Base-by-base conservation (phyloP, 2,888 invertebrate genomes). In the Tiliacea aurago region DNA sequence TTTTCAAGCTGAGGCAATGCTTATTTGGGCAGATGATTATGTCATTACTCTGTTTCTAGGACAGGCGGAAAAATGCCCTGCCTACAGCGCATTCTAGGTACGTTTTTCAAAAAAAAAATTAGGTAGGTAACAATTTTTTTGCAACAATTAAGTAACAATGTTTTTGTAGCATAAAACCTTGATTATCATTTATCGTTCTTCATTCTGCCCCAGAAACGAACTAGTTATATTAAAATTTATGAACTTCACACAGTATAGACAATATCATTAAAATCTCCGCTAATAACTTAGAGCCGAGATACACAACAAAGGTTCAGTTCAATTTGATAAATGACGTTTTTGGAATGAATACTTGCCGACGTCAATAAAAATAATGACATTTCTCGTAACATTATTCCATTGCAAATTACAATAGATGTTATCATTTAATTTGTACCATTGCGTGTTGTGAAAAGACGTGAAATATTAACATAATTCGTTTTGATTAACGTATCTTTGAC, bases 381-480 rank as follows among this genome's bases (percentile, higher is more conserved):
- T 67, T 59, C 20, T 66, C 45, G 41, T 49, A 75, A 7, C 11
- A 20, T 66, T 69, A 51, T 59, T 64, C 43, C n/a, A 69, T 33
- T 53, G 51, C 43, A 69, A 72, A 70, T 83, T 15, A 53, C 53
- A 49, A 64, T n/a, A 64, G 76, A 69, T 76, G 28, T 51, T 67
- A 73, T 80, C 66, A 61, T 79, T 75, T 70, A 64, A 83, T 79
- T 70, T 79, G 49, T 56, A 62, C 43, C 66, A 69, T 87, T 78
- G 87, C 87, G 87, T 87, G 87, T 63, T 59, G 41, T 1, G 20
- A 72, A 67, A 61, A 65, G 68, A 84, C 79, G 76, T 78, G 80
- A 83, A 85, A 75, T 83, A 75, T 85, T 78, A 76, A 65, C 84
- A 76, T 80, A 80, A 84, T 85, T 53, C 20, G 20, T 61, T 80